Evolutionary conservation across 2,113 vertebrate genomes (phyloP).

Genomic region (Microtus montanus): DNA sequence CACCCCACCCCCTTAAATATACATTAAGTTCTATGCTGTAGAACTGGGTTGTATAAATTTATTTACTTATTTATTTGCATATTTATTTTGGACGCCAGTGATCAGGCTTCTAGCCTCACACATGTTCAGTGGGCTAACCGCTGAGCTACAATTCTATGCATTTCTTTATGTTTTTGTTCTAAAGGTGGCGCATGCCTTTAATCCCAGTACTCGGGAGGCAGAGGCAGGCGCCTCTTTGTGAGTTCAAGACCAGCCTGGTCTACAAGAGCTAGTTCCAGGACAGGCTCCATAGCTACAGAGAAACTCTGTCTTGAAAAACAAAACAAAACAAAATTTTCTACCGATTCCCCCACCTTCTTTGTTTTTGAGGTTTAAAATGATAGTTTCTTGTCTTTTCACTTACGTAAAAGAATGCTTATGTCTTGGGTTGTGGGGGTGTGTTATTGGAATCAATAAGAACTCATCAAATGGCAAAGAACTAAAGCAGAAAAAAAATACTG

Average conservation of each 20-base stretch:
- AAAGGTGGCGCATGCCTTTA: background rate
- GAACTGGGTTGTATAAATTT: background rate
- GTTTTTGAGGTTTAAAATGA: constrained; percentile 29
- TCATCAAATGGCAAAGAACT: constrained; percentile 17
- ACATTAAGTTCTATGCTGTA: background rate
- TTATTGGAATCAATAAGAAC: constrained; percentile 22
- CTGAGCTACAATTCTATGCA: background rate
- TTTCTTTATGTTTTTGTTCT: background rate
- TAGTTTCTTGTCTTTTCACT: constrained; percentile 14
- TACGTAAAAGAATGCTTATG: background rate
- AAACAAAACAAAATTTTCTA: too few relatives aligned
- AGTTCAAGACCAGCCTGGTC: too few relatives aligned
- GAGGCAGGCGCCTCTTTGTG: too few relatives aligned
- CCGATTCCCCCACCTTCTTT: background rate
- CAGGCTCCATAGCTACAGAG: too few relatives aligned
- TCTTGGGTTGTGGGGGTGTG: background rate
- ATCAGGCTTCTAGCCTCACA: background rate
- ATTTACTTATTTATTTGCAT: background rate
- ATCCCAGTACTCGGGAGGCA: too few relatives aligned
- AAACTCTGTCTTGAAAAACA: too few relatives aligned
- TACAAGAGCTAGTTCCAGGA: too few relatives aligned
- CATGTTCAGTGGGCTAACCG: background rate
- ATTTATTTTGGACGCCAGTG: background rate
- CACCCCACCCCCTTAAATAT: background rate
- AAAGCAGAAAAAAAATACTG: background rate